Conservation (phyloP, 2,797 vertebrate genomes). For the Sorex maritimensis region DNA sequence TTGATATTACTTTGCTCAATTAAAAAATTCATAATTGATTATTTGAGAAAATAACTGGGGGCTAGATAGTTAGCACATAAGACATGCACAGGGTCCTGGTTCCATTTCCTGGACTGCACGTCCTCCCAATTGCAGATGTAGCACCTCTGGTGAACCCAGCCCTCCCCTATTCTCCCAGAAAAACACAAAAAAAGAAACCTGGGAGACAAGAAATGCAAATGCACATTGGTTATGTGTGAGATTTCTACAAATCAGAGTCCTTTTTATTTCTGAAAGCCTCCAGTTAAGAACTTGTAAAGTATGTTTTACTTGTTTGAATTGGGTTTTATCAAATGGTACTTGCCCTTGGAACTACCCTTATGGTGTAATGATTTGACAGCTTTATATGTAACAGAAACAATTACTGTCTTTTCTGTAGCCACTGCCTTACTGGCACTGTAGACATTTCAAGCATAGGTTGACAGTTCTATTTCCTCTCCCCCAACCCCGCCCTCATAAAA, state of each 20-base stretch:
- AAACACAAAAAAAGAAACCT: neutral
- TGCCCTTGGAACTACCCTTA: constrained; percentile 3
- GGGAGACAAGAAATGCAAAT: neutral
- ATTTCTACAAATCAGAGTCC: neutral
- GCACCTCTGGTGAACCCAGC: too few species aligned
- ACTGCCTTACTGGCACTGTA: neutral
- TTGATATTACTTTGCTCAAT: too few species aligned
- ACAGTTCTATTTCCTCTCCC: constrained; percentile 9
- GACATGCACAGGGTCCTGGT: neutral
- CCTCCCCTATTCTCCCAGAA: neutral
- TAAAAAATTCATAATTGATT: too few species aligned
- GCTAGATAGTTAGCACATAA: neutral
- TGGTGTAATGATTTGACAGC: fast-evolving
- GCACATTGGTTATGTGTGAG: neutral
- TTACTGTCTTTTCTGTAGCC: neutral
- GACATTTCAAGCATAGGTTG: neutral
- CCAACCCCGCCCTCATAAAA: neutral
- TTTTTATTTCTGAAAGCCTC: constrained; percentile 51
- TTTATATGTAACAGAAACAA: neutral
- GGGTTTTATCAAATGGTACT: constrained; percentile 14
- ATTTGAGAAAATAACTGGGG: too few species aligned
- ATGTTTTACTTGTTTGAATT: neutral
- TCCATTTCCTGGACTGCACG: neutral
- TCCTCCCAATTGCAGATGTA: too few species aligned
- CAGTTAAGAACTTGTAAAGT: neutral